phyloP scores from a whole-genome alignment of 2,888 invertebrate genomes.

The Melangyna quadrimaculata region DNA sequence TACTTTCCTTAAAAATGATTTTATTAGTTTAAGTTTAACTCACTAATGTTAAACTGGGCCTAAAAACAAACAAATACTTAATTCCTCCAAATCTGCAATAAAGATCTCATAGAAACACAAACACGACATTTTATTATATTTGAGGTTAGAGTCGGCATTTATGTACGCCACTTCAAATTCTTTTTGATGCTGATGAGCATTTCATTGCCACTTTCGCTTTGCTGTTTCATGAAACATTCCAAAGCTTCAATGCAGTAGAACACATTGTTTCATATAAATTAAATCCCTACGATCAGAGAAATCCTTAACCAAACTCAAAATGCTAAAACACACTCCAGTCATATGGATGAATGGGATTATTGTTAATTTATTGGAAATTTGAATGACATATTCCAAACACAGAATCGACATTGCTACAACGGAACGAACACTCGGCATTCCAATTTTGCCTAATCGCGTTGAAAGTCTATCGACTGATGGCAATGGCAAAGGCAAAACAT shows the following conservation, averaged over 20 bases:
- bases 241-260: background rate
- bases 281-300: background rate
- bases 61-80: too few relatives aligned
- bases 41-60: too few relatives aligned
- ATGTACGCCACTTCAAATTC: background rate
- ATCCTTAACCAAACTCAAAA: background rate
- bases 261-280: background rate
- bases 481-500: background rate
- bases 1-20: too few relatives aligned
- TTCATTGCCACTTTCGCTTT: background rate
- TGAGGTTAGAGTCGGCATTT: background rate
- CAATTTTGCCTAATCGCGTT: background rate
- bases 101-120: background rate
- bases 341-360: background rate
- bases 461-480: background rate
- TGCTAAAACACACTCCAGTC: background rate
- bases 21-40: too few relatives aligned
- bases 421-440: background rate
- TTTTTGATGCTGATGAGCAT: background rate
- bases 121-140: background rate
- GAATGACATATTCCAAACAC: background rate
- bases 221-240: background rate
- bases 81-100: too few relatives aligned
- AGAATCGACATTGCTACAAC: background rate
- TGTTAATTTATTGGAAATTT: background rate